Percentiles rank a stretch among this genome's conserved stretches.
These are phyloP conservation scores for Oreochromis spilurus DNA, from an alignment of 2,113 vertebrate species.

Conservation along the genomic window DNA sequence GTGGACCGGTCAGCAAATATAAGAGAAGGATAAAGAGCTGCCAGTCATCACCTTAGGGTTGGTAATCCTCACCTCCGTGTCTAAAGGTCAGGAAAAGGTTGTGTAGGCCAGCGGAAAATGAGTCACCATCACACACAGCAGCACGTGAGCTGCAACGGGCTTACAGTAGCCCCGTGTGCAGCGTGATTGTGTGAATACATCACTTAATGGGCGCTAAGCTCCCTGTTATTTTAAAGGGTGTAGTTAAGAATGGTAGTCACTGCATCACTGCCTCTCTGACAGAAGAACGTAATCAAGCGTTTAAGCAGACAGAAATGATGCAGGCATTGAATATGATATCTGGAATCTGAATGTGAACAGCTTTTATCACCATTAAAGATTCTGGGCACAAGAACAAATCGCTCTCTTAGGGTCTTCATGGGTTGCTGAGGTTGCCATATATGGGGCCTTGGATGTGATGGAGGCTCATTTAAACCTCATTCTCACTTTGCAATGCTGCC, in stretches of 20 bases:
- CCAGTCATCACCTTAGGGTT: conserved; percentile 21
- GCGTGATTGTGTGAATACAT: conserved; percentile 9
- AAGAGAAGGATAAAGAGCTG: conserved; percentile 30
- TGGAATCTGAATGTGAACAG: not conserved
- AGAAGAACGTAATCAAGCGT: not conserved
- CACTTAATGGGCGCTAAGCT: conserved; percentile 33
- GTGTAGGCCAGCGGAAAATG: conserved; percentile 54
- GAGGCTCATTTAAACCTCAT: not conserved
- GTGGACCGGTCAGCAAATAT: not conserved
- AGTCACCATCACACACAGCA: conserved; percentile 47
- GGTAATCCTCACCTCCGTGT: conserved; percentile 43
- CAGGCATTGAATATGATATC: not conserved
- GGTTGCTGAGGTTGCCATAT: not conserved
- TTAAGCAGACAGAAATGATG: not conserved
- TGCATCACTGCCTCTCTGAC: not conserved
- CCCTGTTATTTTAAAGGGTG: not conserved
- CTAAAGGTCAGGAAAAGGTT: conserved; percentile 37
- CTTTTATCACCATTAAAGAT: not conserved
- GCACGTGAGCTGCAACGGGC: conserved; percentile 31
- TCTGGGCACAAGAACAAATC: not conserved
- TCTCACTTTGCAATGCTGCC: not conserved
- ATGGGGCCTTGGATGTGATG: not conserved
- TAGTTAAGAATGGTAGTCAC: not conserved
- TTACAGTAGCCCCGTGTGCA: conserved; percentile 15
- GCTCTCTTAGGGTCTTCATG: not conserved